These are phyloP conservation scores for Archilochus colubris DNA, from an alignment of 2,113 vertebrate genomes.

Conservation along the genomic window DNA sequence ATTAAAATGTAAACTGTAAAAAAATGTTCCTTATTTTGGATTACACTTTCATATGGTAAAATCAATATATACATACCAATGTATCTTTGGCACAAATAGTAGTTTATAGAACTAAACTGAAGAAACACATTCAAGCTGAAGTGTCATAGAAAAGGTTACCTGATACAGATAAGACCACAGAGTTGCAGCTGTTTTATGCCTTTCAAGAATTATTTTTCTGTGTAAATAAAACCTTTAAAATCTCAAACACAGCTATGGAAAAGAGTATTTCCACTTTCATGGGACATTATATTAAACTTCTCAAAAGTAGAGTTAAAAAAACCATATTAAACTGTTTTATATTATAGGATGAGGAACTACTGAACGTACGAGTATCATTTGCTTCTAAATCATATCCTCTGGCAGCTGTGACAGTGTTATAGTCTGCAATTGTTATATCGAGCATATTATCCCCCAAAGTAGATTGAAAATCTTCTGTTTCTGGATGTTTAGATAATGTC, in stretches of 20 bases:
- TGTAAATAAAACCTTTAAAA: constrained; percentile 2
- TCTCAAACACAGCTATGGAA: neutral
- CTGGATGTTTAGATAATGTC: constrained; percentile 8
- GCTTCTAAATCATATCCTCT: neutral
- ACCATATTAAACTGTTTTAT: neutral
- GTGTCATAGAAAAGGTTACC: neutral
- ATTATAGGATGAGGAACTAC: neutral
- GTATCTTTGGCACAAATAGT: constrained; percentile 4
- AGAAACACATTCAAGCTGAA: constrained; percentile 15
- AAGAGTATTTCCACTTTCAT: neutral
- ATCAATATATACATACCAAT: neutral
- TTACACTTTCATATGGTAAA: neutral
- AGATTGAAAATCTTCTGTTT: constrained; percentile 29
- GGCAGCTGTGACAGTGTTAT: neutral
- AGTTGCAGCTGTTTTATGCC: neutral
- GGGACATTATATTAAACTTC: neutral
- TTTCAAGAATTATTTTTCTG: neutral
- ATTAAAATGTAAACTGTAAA: neutral
- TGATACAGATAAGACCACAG: constrained; percentile 10
- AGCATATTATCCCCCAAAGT: neutral
- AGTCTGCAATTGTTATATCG: neutral
- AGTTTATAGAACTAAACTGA: constrained; percentile 62
- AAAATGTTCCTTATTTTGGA: neutral
- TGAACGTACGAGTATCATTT: constrained; percentile 13
- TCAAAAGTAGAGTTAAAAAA: constrained; percentile 25